Conservation (phyloP, 2,797 vertebrate genomes). For the Cygnus olor region DNA sequence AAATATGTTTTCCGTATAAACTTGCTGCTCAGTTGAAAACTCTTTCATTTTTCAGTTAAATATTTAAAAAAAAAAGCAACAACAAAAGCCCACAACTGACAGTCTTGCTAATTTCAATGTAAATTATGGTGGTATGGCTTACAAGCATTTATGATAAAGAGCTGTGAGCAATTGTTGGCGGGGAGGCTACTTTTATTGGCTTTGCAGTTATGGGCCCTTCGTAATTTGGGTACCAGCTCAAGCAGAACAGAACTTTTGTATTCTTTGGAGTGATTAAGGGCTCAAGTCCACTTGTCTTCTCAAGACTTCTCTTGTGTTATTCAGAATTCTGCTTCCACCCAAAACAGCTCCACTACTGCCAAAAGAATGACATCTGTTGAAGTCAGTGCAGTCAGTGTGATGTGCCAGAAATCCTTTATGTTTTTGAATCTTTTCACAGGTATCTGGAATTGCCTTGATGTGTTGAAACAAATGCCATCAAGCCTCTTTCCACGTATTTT, state of each 20-base stretch:
- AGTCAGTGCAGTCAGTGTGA: background rate
- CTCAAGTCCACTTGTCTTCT: slow-evolving; percentile 2
- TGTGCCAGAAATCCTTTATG: slow-evolving; percentile 52
- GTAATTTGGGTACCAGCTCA: slow-evolving; percentile 10
- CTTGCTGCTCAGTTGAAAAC: background rate
- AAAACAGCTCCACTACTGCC: background rate
- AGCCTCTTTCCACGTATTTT: background rate
- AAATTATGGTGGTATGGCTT: background rate
- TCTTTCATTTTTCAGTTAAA: background rate
- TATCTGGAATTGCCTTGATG: slow-evolving; percentile 30
- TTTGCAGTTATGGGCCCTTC: background rate
- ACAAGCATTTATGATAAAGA: background rate
- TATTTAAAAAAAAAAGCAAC: background rate
- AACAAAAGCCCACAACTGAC: accelerated
- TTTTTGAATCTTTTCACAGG: slow-evolving; percentile 51
- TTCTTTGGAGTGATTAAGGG: slow-evolving; percentile 20
- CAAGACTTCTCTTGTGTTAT: background rate
- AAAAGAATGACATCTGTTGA: slow-evolving; percentile 51
- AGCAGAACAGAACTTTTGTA: background rate
- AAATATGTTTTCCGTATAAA: background rate
- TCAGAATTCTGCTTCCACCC: slow-evolving; percentile 38
- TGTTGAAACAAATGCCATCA: slow-evolving; percentile 29
- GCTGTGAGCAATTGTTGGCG: background rate
- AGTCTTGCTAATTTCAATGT: background rate
- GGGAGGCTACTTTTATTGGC: background rate